Evolutionary conservation across 2,888 invertebrate species (phyloP), one percentile per base, ranked within the genome.

Genomic region (Epiblema foenella): DNA sequence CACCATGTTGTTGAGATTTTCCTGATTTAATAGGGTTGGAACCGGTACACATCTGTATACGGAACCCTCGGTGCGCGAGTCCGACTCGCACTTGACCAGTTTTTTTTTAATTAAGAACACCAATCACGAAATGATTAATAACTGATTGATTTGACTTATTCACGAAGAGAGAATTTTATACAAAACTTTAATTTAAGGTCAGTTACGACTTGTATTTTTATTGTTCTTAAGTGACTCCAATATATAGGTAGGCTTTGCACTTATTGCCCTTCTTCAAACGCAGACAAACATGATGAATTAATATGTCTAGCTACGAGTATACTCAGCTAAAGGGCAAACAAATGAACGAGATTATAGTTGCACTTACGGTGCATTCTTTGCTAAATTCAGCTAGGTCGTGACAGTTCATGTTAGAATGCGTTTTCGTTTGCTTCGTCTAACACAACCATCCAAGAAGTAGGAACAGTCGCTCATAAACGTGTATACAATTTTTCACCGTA

Each of bases 401-500:
- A n/a, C 42, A 46, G 42, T 12, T 46, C 15, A n/a, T 15, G 42
- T n/a, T n/a, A 46, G 42, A 46, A 46, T 46, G 42, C 42, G 42
- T 46, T 46, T 46, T 46, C 42, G 42, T 46, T 46, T 46, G 42
- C n/a, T 46, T 46, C 42, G n/a, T 42, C 42, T 42, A 42, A 33
- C 33, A 33, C 7, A 33, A 33, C 33, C 33, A 33, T 11, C 15
- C 42, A 42, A 15, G 42, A 42, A 42, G 42, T 15, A n/a, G n/a
- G n/a, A n/a, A 46, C 42, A 39, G 39, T 46, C n/a, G 24, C 17
- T 60, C 24, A 60, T 60, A 46, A 29, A 49, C 17, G 24, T 60
- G 17, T 24, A 42, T 20, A 59, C 60, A 60, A 18, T 20, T 11
- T 29, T 17, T 46, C 15, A 29, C 60, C 60, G 29, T 60, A 60